Base-by-base conservation (phyloP, 2,888 invertebrate species). In the Nebria salina region DNA sequence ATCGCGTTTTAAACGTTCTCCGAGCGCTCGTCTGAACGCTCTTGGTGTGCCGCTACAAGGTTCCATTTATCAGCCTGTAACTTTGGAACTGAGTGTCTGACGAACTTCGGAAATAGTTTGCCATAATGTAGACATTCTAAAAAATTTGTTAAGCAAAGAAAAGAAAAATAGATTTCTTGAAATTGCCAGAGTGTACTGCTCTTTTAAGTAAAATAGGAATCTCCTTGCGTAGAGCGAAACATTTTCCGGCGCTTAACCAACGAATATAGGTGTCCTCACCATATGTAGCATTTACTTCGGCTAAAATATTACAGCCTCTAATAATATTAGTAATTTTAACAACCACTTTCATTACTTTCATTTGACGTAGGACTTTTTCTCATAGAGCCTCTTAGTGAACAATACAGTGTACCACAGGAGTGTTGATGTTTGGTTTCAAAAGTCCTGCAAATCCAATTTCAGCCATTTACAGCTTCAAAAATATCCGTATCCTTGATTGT, bases 401-500 rank as follows among this genome's bases (percentile, higher is more conserved):
- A 82, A 82, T 82, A 26, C 78, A 82, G 74, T 81, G 77, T 80
- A 70, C 72, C 43, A 82, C 74, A n/a, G n/a, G 64, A 78, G 81
- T 74, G 77, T 76, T 72, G 64, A 76, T 82, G 65, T 82, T 81
- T 82, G 75, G 79, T 81, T 81, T 82, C 68, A 76, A 82, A 41
- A 82, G 81, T 76, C 81, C 81, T 82, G 82, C 75, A 76, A 79
- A 79, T 64, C 42, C 75, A 72, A 73, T 79, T 82, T 82, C 82
- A 82, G 73, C 79, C 76, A 77, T 70, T 72, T 77, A 77, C 77
- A 66, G 66, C 66, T 66, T 66, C 66, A 66, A 66, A 66, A 83
- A 82, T 83, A 77, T 79, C 73, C 43, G 79, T 81, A 82, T 82
- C 80, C 82, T 82, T 83, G 75, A 82, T 83, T 82, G 82, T 83